These are phyloP conservation scores for Oreotragus oreotragus DNA, from an alignment of 2,113 vertebrate species.

Conservation along the genomic window DNA sequence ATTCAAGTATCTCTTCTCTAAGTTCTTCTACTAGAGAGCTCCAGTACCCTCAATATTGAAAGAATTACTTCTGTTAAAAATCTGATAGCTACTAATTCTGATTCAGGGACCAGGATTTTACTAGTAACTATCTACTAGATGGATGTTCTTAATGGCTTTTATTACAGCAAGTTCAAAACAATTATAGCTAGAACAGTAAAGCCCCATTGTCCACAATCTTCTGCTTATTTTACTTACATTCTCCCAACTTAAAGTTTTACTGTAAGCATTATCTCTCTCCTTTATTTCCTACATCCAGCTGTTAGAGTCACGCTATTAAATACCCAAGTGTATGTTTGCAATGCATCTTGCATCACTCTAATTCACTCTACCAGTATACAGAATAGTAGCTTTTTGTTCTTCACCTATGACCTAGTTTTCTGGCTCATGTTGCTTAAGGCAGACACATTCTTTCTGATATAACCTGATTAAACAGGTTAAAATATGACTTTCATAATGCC, in stretches of 20 bases:
- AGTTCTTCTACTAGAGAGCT: not conserved
- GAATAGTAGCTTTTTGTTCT: not conserved
- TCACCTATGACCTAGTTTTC: not conserved
- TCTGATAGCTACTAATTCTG: not conserved
- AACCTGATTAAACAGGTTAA: not conserved
- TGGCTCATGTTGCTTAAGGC: not conserved
- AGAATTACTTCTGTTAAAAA: not conserved
- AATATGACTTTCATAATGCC: not conserved
- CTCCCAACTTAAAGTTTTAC: not conserved
- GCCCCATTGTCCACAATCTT: not conserved
- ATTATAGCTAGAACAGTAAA: fast-evolving
- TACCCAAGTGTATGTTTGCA: not conserved
- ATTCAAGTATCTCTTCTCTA: not conserved
- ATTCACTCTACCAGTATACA: not conserved
- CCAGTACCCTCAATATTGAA: not conserved
- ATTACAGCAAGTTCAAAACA: not conserved
- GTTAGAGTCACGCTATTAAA: not conserved
- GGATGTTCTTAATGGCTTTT: not conserved
- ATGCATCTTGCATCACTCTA: not conserved
- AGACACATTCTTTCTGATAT: not conserved
- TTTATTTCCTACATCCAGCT: not conserved
- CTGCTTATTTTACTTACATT: not conserved
- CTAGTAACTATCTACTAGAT: not conserved
- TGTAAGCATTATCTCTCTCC: not conserved
- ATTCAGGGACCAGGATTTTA: not conserved